Conservation (phyloP, 2,888 invertebrate species). For the Lasioglossum lativentre region DNA sequence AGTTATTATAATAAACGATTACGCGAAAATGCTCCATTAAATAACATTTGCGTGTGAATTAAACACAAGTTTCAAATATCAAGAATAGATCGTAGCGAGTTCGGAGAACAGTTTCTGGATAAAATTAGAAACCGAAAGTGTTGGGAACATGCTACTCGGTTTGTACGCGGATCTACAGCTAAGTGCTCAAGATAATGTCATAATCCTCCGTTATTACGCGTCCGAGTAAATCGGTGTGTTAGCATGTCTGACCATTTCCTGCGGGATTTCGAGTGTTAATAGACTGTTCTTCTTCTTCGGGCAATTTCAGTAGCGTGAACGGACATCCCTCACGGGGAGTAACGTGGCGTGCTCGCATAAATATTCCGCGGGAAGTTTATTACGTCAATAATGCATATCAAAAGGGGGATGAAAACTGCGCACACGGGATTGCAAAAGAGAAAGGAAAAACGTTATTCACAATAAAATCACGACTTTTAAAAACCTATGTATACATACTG, state of each 20-base stretch:
- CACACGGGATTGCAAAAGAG: constrained; percentile 23
- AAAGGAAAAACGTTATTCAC: not conserved
- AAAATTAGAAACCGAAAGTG: not conserved
- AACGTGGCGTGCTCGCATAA: constrained; percentile 65
- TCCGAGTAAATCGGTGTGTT: constrained; percentile 40
- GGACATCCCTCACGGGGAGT: constrained; percentile 64
- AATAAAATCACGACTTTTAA: constrained; percentile 11
- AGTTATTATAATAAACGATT: not conserved
- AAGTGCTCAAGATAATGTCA: constrained; percentile 37
- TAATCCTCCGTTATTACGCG: constrained; percentile 56
- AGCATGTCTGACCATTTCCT: constrained; percentile 48
- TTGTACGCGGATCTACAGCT: not conserved
- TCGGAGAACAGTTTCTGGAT: not conserved
- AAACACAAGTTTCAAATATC: not conserved
- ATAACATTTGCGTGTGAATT: not conserved
- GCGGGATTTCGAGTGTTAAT: constrained; percentile 56
- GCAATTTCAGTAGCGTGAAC: constrained; percentile 57
- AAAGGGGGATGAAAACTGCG: constrained; percentile 20
- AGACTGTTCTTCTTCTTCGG: constrained; percentile 48
- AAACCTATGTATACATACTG: not conserved
- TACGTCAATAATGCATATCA: constrained; percentile 64
- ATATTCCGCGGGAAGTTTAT: constrained; percentile 62
- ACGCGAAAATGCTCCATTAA: too few species aligned
- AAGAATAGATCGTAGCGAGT: not conserved
- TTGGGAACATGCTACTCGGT: constrained; percentile 16